Evolutionary conservation across 2,797 vertebrate genomes (phyloP).

Genomic region (Lateolabrax maculatus): DNA sequence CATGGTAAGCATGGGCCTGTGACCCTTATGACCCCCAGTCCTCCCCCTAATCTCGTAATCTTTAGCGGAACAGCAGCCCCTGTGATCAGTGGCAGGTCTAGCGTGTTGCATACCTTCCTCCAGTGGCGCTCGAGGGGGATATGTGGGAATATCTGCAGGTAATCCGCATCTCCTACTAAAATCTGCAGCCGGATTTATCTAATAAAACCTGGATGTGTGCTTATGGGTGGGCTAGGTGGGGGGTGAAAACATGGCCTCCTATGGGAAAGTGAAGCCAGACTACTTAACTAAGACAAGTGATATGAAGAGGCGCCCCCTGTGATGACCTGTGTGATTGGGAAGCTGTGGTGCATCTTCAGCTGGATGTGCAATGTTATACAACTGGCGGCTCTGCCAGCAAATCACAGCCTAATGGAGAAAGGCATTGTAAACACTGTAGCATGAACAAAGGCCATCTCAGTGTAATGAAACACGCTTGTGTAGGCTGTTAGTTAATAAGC

Average conservation of each 20-base stretch:
- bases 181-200: slow-evolving; percentile 65
- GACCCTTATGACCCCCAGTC: slow-evolving; percentile 67
- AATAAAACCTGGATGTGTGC: slow-evolving; percentile 54
- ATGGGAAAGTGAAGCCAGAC: slow-evolving; percentile 54
- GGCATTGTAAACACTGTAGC: slow-evolving; percentile 22
- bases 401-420: slow-evolving; percentile 33
- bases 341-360: slow-evolving; percentile 40
- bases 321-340: slow-evolving; percentile 43
- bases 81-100: slow-evolving; percentile 77
- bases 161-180: slow-evolving; percentile 71
- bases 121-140: slow-evolving; percentile 41
- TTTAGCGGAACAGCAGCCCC: slow-evolving; percentile 74
- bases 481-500: slow-evolving; percentile 29
- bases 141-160: slow-evolving; percentile 68
- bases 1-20: slow-evolving; percentile 44
- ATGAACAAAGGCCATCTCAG: slow-evolving; percentile 30
- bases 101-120: slow-evolving; percentile 67
- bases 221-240: slow-evolving; percentile 58
- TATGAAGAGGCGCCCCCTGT: slow-evolving; percentile 49
- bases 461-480: slow-evolving; percentile 32
- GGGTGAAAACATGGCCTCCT: slow-evolving; percentile 53
- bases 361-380: slow-evolving; percentile 26
- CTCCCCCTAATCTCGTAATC: slow-evolving; percentile 78
- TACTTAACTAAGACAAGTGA: slow-evolving; percentile 50
- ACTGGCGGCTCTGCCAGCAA: slow-evolving; percentile 20